Evolutionary conservation across 2,797 vertebrate genomes (phyloP).

Genomic region (Leucoraja ocellata): DNA sequence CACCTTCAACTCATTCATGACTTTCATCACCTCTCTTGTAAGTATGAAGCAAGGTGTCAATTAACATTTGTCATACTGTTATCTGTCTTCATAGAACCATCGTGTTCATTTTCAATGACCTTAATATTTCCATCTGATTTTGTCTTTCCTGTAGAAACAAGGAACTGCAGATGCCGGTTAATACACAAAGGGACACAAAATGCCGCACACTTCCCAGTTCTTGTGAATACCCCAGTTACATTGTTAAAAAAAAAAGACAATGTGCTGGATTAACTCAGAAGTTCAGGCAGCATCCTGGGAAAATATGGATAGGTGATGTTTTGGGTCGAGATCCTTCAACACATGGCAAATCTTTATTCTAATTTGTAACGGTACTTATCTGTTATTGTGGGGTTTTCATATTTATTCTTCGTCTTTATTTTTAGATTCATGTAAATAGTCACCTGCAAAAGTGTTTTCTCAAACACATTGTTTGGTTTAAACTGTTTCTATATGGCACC

Average conservation of each 20-base stretch:
- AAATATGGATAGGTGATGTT: too few species aligned
- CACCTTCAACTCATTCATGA: not conserved
- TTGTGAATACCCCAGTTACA: too few species aligned
- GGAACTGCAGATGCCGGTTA: too few species aligned
- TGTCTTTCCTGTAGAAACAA: not conserved
- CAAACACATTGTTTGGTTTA: not conserved
- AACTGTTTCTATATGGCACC: not conserved
- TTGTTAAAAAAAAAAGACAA: too few species aligned
- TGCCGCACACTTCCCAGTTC: too few species aligned
- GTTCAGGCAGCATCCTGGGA: too few species aligned
- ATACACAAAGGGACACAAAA: too few species aligned
- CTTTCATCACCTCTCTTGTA: not conserved
- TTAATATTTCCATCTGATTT: not conserved
- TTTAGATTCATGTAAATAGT: not conserved
- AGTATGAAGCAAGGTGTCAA: not conserved
- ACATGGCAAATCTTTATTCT: not conserved
- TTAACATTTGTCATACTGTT: not conserved
- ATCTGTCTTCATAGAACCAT: not conserved
- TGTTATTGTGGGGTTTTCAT: not conserved
- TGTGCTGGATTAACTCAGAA: too few species aligned
- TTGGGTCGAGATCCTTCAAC: too few species aligned
- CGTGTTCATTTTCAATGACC: too few species aligned
- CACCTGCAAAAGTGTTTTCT: not conserved
- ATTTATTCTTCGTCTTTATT: not conserved
- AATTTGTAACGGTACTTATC: not conserved